phyloP scores from a whole-genome alignment of 2,113 vertebrate genomes.

The Glareola pratincola region DNA sequence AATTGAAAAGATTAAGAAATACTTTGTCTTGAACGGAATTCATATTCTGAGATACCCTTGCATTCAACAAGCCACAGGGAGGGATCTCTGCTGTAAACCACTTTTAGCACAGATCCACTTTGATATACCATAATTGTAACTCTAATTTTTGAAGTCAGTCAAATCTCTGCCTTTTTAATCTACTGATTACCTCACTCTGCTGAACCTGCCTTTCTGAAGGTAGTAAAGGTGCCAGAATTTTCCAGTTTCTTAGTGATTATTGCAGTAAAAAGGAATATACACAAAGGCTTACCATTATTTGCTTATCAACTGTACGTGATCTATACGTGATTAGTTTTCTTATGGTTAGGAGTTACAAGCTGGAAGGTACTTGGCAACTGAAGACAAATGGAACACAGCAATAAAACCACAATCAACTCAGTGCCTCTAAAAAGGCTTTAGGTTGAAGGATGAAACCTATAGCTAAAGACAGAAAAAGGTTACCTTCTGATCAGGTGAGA shows the following conservation, averaged over 20 bases:
- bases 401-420: neutral
- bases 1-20: neutral
- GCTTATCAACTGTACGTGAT: neutral
- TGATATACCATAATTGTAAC: neutral
- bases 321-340: neutral
- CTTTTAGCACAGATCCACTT: neutral
- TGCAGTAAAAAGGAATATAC: neutral
- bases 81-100: neutral
- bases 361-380: conserved; percentile 1
- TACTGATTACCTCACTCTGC: neutral
- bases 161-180: neutral
- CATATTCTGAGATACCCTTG: neutral
- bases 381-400: neutral
- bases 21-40: neutral
- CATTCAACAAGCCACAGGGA: neutral
- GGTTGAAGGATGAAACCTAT: conserved; percentile 41
- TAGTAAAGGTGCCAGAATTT: neutral
- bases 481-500: conserved; percentile 33
- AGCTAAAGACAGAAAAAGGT: conserved; percentile 39
- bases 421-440: neutral
- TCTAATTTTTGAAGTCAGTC: conserved; percentile 27
- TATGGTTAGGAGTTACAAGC: neutral
- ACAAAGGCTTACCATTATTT: neutral
- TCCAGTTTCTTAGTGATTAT: neutral
- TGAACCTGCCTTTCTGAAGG: neutral